These are phyloP conservation scores for Cataglyphis livida DNA, from an alignment of 2,888 invertebrate genomes.

Conservation along the genomic window DNA sequence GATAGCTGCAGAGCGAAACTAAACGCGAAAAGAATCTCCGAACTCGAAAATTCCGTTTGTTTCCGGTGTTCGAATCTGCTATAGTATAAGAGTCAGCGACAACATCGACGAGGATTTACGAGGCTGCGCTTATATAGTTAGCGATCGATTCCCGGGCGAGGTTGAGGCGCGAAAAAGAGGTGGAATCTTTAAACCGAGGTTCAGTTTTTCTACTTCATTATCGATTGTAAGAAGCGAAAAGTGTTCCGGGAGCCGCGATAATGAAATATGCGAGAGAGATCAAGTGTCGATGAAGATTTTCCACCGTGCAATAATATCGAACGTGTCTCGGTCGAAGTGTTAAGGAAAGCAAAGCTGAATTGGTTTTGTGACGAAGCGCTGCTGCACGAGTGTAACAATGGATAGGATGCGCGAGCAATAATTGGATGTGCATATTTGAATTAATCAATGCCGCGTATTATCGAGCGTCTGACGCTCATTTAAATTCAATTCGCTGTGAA, in stretches of 20 bases:
- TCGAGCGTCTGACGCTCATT: conserved; percentile 40
- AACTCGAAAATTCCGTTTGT: not conserved
- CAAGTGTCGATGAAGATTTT: conserved; percentile 15
- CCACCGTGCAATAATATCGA: not conserved
- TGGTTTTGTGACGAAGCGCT: conserved; percentile 49
- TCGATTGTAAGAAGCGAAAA: conserved; percentile 26
- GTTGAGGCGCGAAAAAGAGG: conserved; percentile 18
- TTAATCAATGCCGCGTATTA: conserved; percentile 49
- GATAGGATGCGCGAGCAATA: conserved; percentile 23
- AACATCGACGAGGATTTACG: conserved; percentile 1
- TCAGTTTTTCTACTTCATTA: not conserved
- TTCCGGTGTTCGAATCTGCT: not conserved
- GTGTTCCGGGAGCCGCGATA: not conserved
- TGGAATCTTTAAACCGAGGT: not conserved
- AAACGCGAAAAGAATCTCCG: not conserved
- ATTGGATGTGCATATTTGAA: conserved; percentile 44
- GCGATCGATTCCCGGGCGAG: conserved; percentile 17
- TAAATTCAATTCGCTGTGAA: conserved; percentile 48
- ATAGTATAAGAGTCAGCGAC: not conserved
- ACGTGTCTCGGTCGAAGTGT: not conserved
- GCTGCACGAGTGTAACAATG: not conserved
- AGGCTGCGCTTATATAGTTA: not conserved
- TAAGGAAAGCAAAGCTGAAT: conserved; percentile 3
- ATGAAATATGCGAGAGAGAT: not conserved
- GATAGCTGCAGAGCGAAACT: not conserved